Percentiles rank a stretch among this genome's conserved stretches.
phyloP scores from a whole-genome alignment of 2,888 invertebrate species.

The Drosophila mettleri region DNA sequence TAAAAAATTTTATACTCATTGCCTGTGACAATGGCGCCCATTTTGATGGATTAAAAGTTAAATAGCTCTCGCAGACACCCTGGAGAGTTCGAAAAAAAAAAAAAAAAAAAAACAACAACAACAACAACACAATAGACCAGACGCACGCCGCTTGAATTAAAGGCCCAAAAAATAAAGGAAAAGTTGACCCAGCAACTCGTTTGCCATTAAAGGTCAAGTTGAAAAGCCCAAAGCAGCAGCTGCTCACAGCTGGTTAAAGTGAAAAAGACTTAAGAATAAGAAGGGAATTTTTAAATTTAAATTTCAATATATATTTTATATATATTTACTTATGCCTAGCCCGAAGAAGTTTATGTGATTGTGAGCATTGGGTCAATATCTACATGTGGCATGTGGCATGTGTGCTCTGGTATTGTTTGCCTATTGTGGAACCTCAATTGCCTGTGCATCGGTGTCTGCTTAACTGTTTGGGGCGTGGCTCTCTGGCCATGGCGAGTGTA shows the following conservation, averaged over 20 bases:
- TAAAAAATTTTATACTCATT: constrained; percentile 7
- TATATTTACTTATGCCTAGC: neutral
- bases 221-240: neutral
- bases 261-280: neutral
- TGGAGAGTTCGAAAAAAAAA: constrained; percentile 35
- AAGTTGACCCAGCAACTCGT: constrained; percentile 42
- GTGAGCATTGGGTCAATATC: neutral
- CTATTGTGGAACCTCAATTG: constrained; percentile 4
- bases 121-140: constrained; percentile 37
- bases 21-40: constrained; percentile 30
- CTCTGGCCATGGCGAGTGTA: constrained; percentile 25
- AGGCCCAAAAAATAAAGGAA: constrained; percentile 5
- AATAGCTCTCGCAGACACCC: constrained; percentile 49
- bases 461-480: constrained; percentile 9
- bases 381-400: neutral
- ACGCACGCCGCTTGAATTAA: constrained; percentile 47
- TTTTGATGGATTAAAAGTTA: constrained; percentile 75
- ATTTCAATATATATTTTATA: neutral
- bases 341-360: neutral
- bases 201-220: constrained; percentile 27
- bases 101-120: too few species aligned
- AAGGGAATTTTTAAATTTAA: neutral
- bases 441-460: constrained; percentile 7
- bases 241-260: neutral
- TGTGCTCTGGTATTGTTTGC: constrained; percentile 8